Base-by-base conservation (phyloP, 2,797 vertebrate genomes). In the Emys orbicularis region DNA sequence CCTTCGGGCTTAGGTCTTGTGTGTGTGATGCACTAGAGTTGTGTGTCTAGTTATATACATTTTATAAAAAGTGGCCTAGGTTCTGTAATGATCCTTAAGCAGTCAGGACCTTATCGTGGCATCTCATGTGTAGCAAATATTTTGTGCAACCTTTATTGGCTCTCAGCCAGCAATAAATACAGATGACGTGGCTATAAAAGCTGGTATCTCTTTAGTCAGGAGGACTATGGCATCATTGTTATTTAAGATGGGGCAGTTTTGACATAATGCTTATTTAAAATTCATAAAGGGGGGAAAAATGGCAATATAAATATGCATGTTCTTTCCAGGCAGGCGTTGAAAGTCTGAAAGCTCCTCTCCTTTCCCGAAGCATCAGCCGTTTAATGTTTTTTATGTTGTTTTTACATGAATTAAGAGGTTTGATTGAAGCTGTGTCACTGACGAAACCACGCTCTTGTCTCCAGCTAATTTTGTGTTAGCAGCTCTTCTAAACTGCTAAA, bases 401-500 rank as follows among this genome's bases (percentile, higher is more conserved):
- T 97, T 95, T 94, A 87, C 95, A 95, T 96, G 97, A 97, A 97
- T 98, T 97, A 97, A 96, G 95, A 93, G 25, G 53, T 96, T 96
- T 94, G 95, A 98, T 96, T 92, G 91, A 97, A 97, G 97, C 86
- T 82, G 61, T 94, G 95, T 94, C 97, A 97, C 87, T 97, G 96
- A 89, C 92, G 89, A 95, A 98, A 97, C 92, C 86, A 89, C 81
- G 57, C 93, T 96, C 96, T 90, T 93, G 90, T 97, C 96, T 97
- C 96, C 88, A 89, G 96, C 97, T 98, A 97, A 98, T 98, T 98
- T 97, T 94, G 94, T 92, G 91, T 98, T 96, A 93, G 96, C 97
- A 96, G 97, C 96, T 97, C 97, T 97, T 97, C 97, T 92, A 98
- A 97, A 97, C 90, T 87, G 96, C 97, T 98, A 97, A 96, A 97